These are phyloP conservation scores for Cheilosia pagana DNA, from an alignment of 2,888 invertebrate species.

Conservation along the genomic window DNA sequence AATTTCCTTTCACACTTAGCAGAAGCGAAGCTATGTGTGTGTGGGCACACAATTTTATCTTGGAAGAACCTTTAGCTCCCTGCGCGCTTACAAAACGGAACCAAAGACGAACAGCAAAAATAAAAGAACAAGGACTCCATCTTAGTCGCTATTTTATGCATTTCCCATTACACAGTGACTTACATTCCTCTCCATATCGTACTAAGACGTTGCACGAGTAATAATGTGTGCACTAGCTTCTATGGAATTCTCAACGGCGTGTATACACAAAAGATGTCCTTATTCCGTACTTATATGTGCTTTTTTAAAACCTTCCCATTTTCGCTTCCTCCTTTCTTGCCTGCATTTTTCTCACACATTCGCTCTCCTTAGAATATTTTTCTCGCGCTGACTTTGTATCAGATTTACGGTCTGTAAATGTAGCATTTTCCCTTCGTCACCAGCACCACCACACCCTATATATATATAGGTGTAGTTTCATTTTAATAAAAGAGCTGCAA, in stretches of 20 bases:
- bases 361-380: slow-evolving; percentile 32
- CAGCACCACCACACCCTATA: neutral
- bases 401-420: slow-evolving; percentile 58
- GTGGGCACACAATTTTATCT: slow-evolving; percentile 26
- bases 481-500: slow-evolving; percentile 35
- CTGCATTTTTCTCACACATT: slow-evolving; percentile 39
- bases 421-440: slow-evolving; percentile 23
- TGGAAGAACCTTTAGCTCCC: slow-evolving; percentile 21
- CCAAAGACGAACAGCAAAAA: neutral
- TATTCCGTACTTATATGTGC: slow-evolving; percentile 10
- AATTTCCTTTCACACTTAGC: slow-evolving; percentile 61
- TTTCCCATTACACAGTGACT: slow-evolving; percentile 72
- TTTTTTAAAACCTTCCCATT: too few relatives aligned
- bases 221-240: slow-evolving; percentile 60
- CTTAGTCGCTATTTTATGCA: slow-evolving; percentile 69
- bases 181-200: slow-evolving; percentile 43
- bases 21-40: slow-evolving; percentile 14
- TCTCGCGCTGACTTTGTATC: slow-evolving; percentile 57
- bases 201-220: slow-evolving; percentile 61
- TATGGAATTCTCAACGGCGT: slow-evolving; percentile 51
- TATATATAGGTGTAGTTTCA: neutral
- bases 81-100: slow-evolving; percentile 31
- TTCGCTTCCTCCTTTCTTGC: neutral
- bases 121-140: slow-evolving; percentile 49
- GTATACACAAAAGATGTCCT: slow-evolving; percentile 63